Base-by-base conservation (phyloP, 2,113 vertebrate species). In the Cinclus mexicanus region DNA sequence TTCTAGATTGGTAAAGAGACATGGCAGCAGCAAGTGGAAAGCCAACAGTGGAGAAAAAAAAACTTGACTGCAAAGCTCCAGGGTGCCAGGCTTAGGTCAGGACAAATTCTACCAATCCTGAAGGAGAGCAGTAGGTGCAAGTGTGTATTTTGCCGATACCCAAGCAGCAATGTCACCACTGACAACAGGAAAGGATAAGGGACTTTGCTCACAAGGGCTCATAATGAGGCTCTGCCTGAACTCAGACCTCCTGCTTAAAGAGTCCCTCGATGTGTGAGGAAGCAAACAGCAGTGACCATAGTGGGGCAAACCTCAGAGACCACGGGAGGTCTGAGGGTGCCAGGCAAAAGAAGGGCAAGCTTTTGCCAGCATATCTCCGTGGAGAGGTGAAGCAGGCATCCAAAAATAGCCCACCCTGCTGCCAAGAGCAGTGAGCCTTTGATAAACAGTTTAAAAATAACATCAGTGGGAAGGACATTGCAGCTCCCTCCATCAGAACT, bases 381-480 rank as follows among this genome's bases (percentile, higher is more conserved):
- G 74, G 52, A 93, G 94, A 94, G 93, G 86, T 96, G 92, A 93
- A 97, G 64, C 84, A 85, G 83, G 74, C 74, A 4, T 85, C 89
- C 68, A 71, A 95, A 97, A 96, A 96, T 97, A 97, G 89, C 53
- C 71, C 41, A 44, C 71, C 41, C 42, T 5, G 7, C 74, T 95
- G 92, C 96, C 96, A 97, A 97, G 84, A 95, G 96, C 92, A 95
- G 91, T 79, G 83, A 94, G 71, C 81, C 77, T 95, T 96, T 92
- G 96, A 97, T 95, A 97, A 97, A 97, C 97, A 97, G 78, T 92
- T 92, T 96, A 91, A 96, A 97, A 97, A 97, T 97, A 97, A 86
- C 69, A 60, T 76, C 61, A 18, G 75, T 4, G n/a, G 89, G 93
- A 93, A 95, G 96, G 96, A 87, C 83, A 64, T 78, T 14, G 23